A percentile compares a stretch with the other conserved stretches of the same genome.
These are phyloP conservation scores for Tetragnatha versicolor DNA, from an alignment of 1,140 invertebrate species.

Conservation along the genomic window DNA sequence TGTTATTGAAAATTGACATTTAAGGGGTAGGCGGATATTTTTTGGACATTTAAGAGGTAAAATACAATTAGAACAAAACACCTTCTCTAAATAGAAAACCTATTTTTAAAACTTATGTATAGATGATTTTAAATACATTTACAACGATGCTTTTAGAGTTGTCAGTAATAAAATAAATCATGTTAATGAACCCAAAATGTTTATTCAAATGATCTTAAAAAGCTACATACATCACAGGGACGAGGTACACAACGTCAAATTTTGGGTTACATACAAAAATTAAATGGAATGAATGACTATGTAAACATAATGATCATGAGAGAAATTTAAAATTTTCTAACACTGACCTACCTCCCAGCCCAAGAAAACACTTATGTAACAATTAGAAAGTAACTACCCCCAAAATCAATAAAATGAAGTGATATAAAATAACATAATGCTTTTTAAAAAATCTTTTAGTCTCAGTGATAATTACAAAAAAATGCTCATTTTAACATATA, in stretches of 20 bases:
- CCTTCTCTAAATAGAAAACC: no score
- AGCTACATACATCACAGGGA: slow-evolving; percentile 39
- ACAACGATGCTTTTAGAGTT: no score
- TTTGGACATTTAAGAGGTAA: no score
- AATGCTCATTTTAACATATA: slow-evolving; percentile 18
- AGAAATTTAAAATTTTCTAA: slow-evolving; percentile 44
- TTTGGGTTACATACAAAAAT: slow-evolving; percentile 5
- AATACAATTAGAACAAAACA: no score
- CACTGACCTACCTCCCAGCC: neutral
- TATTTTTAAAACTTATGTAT: no score
- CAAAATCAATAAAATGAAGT: slow-evolving; percentile 22
- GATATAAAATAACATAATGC: slow-evolving; percentile 16
- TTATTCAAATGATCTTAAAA: slow-evolving; percentile 42
- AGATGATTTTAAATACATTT: no score
- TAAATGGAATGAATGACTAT: slow-evolving; percentile 48
- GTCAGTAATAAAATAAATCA: no score
- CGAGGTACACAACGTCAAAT: slow-evolving; percentile 18
- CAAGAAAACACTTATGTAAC: neutral
- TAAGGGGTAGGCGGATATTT: no score
- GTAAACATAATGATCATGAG: slow-evolving; percentile 16
- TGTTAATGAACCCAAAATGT: no score
- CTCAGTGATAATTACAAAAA: slow-evolving; percentile 23
- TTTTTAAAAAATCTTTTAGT: slow-evolving; percentile 36
- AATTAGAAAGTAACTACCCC: no score
- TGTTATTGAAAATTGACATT: no score